Evolutionary conservation across 1,140 invertebrate species (phyloP).

Genomic region (Sipha flava): DNA sequence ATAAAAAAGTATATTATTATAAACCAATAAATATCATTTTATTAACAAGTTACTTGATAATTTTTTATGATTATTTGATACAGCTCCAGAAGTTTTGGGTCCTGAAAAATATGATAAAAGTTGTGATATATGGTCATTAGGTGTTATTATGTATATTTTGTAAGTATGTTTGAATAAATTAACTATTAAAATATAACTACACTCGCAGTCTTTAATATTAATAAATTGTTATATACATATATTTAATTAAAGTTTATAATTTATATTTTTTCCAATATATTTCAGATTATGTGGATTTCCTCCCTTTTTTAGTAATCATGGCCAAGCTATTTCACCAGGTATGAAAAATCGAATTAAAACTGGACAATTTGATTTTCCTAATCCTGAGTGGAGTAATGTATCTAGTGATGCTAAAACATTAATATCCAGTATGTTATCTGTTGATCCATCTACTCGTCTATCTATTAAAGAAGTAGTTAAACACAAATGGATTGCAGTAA

Average conservation of each 20-base stretch:
- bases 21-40: too few relatives aligned
- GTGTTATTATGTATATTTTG: slow-evolving; percentile 97
- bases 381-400: slow-evolving; percentile 92
- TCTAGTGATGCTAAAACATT: slow-evolving; percentile 90
- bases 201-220: neutral
- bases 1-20: neutral
- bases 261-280: neutral
- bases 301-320: slow-evolving; percentile 96
- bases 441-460: slow-evolving; percentile 80
- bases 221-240: too few relatives aligned
- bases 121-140: slow-evolving; percentile 97
- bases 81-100: slow-evolving; percentile 89
- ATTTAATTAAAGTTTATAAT: too few relatives aligned
- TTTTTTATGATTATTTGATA: slow-evolving; percentile 40
- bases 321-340: slow-evolving; percentile 94
- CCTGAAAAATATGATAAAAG: slow-evolving; percentile 97
- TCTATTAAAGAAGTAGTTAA: slow-evolving; percentile 84
- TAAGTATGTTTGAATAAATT: slow-evolving; percentile 49
- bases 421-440: slow-evolving; percentile 85
- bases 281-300: slow-evolving; percentile 89
- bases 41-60: neutral
- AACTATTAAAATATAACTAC: neutral
- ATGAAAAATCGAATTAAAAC: slow-evolving; percentile 96
- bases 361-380: slow-evolving; percentile 94
- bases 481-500: slow-evolving; percentile 83